Evolutionary conservation across 2,797 vertebrate genomes (phyloP), one percentile per base, ranked within the genome.

Genomic region (Takifugu ocellatus): DNA sequence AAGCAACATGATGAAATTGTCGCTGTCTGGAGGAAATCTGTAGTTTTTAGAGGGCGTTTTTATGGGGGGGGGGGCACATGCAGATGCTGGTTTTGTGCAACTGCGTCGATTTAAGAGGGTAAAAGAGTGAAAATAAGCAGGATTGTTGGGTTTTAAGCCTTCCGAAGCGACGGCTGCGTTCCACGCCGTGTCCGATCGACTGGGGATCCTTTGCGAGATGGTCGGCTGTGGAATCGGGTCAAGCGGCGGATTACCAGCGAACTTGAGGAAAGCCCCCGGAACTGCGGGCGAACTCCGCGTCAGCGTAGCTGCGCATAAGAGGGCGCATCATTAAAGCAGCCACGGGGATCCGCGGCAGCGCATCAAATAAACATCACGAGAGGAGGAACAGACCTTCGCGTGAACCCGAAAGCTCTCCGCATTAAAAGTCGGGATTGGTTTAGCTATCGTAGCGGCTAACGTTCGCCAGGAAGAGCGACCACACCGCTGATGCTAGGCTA

Each of bases 231-330:
- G 66, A 87, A 84, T 73, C 77, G 80, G 80, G 79, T 83, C 79
- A 81, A 60, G 67, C 54, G 3, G 31, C 62, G 70, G 77, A 81
- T 78, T 81, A 81, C 17, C 0, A 3, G 58, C 71, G 77, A 87
- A 84, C 81, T 80, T 54, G 46, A 78, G 65, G 74, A 82, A 75
- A 85, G 78, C 76, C 74, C 65, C 50, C 59, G 67, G 78, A 85
- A 87, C 82, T 82, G 66, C 49, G 57, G 49, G 26, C 82, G 81
- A 87, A 87, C 84, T 75, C 63, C 0, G 16, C 61, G 54, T 53
- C 59, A 2, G 58, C 12, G 54, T 54, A 55, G 75, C 66, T 75
- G 74, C 78, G 63, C 67, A 75, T 74, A 74, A 54, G 50, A 25
- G 60, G 47, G 53, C 11, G 15, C 16, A 51, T 51, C 76, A 70